These are phyloP conservation scores for Microcebus tavaratra DNA, from an alignment of 2,113 vertebrate species.

Conservation along the genomic window DNA sequence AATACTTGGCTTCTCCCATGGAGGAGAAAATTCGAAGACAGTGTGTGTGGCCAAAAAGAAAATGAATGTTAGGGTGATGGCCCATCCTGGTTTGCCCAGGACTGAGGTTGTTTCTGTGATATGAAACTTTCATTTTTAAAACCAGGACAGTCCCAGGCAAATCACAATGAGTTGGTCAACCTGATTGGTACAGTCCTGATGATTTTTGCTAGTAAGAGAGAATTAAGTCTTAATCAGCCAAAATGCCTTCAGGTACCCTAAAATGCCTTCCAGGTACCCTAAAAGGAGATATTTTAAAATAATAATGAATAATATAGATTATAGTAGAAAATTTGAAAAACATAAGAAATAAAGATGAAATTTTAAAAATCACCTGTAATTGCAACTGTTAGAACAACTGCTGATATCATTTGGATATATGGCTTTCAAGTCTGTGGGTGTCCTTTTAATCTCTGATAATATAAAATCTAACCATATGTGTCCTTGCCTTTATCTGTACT, in stretches of 20 bases:
- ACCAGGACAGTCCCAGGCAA: background rate
- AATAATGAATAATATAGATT: background rate
- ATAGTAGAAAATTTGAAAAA: background rate
- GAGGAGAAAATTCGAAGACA: background rate
- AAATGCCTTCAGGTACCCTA: background rate
- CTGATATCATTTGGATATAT: background rate
- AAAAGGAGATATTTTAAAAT: background rate
- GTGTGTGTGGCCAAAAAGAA: background rate
- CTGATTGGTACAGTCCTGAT: background rate
- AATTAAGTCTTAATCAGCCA: background rate
- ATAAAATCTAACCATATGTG: background rate
- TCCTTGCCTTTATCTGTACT: background rate
- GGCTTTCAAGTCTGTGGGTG: background rate
- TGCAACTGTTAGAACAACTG: background rate
- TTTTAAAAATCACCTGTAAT: background rate
- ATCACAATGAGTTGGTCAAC: background rate
- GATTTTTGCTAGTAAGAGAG: background rate
- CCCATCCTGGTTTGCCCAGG: background rate
- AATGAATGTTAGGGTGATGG: background rate
- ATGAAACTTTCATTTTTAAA: background rate
- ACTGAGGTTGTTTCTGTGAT: background rate
- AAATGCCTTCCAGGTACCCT: background rate
- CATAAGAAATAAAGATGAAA: background rate
- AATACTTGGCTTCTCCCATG: background rate
- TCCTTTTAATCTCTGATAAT: background rate